Evolutionary conservation across 2,113 vertebrate species (phyloP).

Genomic region (Paratilapia polleni): DNA sequence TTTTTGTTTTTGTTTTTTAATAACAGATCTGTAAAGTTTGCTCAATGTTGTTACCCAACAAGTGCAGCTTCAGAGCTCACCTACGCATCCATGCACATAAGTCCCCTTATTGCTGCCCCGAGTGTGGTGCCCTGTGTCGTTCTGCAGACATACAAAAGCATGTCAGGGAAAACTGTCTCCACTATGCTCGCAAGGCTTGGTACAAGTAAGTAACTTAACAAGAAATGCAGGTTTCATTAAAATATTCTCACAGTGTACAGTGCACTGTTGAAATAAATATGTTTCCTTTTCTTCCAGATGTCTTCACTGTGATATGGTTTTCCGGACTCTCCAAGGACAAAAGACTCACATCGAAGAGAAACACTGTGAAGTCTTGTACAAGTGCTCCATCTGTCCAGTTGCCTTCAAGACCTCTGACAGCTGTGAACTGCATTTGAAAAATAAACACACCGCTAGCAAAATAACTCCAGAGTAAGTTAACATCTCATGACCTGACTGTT

Average conservation of each 20-base stretch:
- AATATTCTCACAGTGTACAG: background rate
- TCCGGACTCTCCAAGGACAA: constrained; percentile 87
- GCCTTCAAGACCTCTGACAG: constrained; percentile 91
- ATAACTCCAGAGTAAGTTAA: constrained; percentile 87
- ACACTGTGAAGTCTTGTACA: constrained; percentile 94
- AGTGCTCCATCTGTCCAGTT: constrained; percentile 92
- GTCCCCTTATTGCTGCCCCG: constrained; percentile 94
- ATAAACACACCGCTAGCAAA: constrained; percentile 83
- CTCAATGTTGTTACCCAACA: constrained; percentile 95
- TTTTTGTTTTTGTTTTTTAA: background rate
- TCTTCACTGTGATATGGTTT: constrained; percentile 92
- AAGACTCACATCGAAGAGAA: constrained; percentile 93
- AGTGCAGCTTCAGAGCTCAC: constrained; percentile 93
- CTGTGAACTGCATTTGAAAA: constrained; percentile 85
- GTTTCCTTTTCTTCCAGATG: constrained; percentile 80
- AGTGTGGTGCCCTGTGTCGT: constrained; percentile 90
- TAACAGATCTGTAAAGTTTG: constrained; percentile 90
- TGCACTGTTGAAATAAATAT: background rate
- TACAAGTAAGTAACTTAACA: constrained; percentile 85
- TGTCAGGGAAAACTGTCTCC: constrained; percentile 94
- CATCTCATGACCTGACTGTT: background rate
- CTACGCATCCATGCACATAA: constrained; percentile 93
- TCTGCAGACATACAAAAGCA: constrained; percentile 96
- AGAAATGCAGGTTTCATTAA: background rate
- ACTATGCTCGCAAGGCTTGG: constrained; percentile 93